Evolutionary conservation across 2,113 vertebrate genomes (phyloP).

Genomic region (Vulpes lagopus): DNA sequence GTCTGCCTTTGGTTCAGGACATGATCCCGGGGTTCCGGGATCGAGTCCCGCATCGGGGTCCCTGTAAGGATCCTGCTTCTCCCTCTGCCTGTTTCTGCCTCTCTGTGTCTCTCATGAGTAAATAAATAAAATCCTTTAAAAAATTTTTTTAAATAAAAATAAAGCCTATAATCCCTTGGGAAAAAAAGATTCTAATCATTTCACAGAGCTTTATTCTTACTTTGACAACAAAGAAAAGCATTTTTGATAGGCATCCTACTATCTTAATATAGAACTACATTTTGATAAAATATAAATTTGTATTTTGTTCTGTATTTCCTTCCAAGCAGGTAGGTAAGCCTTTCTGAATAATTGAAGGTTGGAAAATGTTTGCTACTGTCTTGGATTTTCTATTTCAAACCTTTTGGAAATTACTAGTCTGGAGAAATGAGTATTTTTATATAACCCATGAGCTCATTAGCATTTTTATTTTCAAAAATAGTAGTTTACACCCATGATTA

Average conservation of each 20-base stretch:
- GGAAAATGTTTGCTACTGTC: not conserved
- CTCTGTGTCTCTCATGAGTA: too few relatives aligned
- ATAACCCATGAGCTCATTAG: not conserved
- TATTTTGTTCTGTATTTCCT: slow-evolving; percentile 5
- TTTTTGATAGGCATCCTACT: slow-evolving; percentile 2
- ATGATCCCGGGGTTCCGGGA: too few relatives aligned
- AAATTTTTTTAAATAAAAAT: not conserved
- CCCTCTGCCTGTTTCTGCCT: too few relatives aligned
- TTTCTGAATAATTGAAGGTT: slow-evolving; percentile 6
- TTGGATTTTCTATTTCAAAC: not conserved
- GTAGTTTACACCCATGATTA: not conserved
- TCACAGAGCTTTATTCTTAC: slow-evolving; percentile 21
- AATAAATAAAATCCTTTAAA: not conserved
- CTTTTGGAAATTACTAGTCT: not conserved
- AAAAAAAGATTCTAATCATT: not conserved
- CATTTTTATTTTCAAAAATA: not conserved
- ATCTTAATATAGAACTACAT: not conserved
- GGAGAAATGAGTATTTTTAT: not conserved
- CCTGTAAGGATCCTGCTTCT: too few relatives aligned
- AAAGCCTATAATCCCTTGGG: not conserved
- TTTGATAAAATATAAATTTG: slow-evolving; percentile 6
- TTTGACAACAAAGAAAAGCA: not conserved
- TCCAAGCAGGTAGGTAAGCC: not conserved
- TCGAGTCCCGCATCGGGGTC: too few relatives aligned
- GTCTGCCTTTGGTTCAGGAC: too few relatives aligned